These are phyloP conservation scores for Calosoma granatense DNA, from an alignment of 1,140 invertebrate species.

Conservation along the genomic window DNA sequence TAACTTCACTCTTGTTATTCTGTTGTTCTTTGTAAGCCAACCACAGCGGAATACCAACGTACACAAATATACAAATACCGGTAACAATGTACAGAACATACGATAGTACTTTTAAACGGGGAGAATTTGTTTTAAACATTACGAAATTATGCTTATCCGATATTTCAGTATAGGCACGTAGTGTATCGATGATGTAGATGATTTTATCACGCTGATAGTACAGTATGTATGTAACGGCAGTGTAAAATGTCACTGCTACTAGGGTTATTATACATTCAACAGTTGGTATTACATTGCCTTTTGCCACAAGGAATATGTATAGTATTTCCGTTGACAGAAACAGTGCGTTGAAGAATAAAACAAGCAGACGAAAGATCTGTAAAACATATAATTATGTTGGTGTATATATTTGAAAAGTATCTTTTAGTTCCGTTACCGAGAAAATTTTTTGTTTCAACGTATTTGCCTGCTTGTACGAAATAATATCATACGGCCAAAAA, in stretches of 20 bases:
- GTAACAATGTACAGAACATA: neutral
- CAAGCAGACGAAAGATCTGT: neutral
- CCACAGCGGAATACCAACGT: neutral
- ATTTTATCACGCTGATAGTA: neutral
- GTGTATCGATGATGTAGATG: neutral
- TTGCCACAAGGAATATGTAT: neutral
- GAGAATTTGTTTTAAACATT: neutral
- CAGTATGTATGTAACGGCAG: neutral
- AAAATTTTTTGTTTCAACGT: neutral
- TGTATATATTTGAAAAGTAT: neutral
- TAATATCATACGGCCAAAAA: neutral
- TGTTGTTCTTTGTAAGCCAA: neutral
- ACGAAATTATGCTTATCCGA: neutral
- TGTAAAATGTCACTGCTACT: neutral
- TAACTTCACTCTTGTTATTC: neutral
- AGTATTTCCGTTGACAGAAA: neutral
- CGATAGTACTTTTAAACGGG: neutral
- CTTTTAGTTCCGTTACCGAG: neutral
- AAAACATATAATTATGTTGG: neutral
- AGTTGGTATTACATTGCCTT: neutral
- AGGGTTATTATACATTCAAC: neutral
- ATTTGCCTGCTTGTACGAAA: neutral
- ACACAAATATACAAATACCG: neutral
- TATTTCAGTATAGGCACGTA: neutral
- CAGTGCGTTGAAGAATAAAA: neutral